Percentiles rank a stretch among this genome's conserved stretches.
Conservation (phyloP, 2,888 invertebrate genomes). For the Syrphus vitripennis region DNA sequence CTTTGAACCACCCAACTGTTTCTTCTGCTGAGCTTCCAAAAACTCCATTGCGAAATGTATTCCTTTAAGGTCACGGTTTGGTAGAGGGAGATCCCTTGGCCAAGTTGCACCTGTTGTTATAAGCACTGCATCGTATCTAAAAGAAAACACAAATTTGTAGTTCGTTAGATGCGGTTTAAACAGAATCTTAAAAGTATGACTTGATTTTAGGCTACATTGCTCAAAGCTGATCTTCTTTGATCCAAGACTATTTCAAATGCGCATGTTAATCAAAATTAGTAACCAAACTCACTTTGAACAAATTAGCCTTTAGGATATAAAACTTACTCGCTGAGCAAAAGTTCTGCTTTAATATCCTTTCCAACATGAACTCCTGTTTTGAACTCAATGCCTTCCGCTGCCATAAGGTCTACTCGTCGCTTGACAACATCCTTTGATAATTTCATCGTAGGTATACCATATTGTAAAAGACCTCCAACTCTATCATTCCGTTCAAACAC, state of each 20-base stretch:
- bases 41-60: slow-evolving; percentile 99
- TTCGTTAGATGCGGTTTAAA: not conserved
- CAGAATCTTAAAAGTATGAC: too few species aligned
- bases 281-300: too few species aligned
- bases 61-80: slow-evolving; percentile 93
- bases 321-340: slow-evolving; percentile 84
- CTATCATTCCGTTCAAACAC: slow-evolving; percentile 98
- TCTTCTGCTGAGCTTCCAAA: slow-evolving; percentile 97
- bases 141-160: not conserved
- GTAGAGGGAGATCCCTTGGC: slow-evolving; percentile 94
- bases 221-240: too few species aligned
- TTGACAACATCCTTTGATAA: slow-evolving; percentile 96
- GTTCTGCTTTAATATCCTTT: slow-evolving; percentile 91
- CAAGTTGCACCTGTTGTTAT: slow-evolving; percentile 97
- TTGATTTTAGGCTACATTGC: too few species aligned
- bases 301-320: too few species aligned
- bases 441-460: slow-evolving; percentile 99
- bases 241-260: too few species aligned
- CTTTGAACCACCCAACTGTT: slow-evolving; percentile 88
- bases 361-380: slow-evolving; percentile 95
- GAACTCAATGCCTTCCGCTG: slow-evolving; percentile 94
- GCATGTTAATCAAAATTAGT: too few species aligned
- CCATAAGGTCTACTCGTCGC: slow-evolving; percentile 91
- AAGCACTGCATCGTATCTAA: slow-evolving; percentile 91
- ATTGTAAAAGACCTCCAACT: slow-evolving; percentile 96